A percentile compares a stretch with the other conserved stretches of the same genome.
Conservation (phyloP, 2,888 invertebrate genomes). For the Drosophila gaucha region DNA sequence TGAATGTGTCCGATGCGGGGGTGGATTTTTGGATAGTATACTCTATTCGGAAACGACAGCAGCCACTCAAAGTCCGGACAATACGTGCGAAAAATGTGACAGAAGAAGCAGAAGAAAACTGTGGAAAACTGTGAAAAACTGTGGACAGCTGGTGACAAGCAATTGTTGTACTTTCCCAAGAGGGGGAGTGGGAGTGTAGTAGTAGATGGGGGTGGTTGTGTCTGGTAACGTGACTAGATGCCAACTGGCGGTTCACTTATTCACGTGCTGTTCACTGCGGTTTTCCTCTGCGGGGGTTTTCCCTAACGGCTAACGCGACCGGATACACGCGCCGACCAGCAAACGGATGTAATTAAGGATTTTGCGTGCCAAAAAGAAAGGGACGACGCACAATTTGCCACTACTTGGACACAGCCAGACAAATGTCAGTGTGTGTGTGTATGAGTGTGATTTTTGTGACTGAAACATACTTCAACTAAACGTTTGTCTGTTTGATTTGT, state of each 20-base stretch:
- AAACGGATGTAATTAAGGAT: conserved; percentile 77
- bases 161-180: conserved; percentile 51
- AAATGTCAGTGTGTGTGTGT: conserved; percentile 14
- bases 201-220: neutral
- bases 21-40: conserved; percentile 25
- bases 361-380: conserved; percentile 69
- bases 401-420: conserved; percentile 23
- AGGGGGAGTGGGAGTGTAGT: neutral
- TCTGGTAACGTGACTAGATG: conserved; percentile 65
- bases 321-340: conserved; percentile 73
- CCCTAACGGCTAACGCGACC: conserved; percentile 41
- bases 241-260: conserved; percentile 62
- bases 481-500: conserved; percentile 65
- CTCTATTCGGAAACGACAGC: conserved; percentile 33
- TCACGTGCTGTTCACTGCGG: conserved; percentile 71
- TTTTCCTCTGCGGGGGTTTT: conserved; percentile 43
- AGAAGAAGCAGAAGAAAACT: conserved; percentile 62
- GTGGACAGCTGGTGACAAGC: conserved; percentile 75
- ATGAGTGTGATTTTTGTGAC: conserved; percentile 2
- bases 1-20: conserved; percentile 7
- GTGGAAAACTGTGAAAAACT: conserved; percentile 58
- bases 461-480: conserved; percentile 48
- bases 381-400: conserved; percentile 53
- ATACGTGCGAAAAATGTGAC: conserved; percentile 73
- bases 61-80: conserved; percentile 64